phyloP scores from a whole-genome alignment of 2,888 invertebrate genomes.

The Dione vanillae region DNA sequence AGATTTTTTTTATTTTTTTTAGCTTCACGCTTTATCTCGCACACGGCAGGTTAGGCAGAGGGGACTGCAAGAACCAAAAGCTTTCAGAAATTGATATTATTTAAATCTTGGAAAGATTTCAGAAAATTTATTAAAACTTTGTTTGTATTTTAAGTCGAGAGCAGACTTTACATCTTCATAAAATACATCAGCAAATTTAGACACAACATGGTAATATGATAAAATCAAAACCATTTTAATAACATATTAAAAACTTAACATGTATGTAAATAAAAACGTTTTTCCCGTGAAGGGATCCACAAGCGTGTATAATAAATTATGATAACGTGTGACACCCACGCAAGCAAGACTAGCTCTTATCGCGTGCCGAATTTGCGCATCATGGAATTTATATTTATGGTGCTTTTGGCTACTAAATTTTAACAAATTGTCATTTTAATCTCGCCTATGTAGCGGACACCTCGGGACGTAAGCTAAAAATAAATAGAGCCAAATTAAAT shows the following conservation, averaged over 20 bases:
- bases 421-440: constrained; percentile 52
- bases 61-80: too few relatives aligned
- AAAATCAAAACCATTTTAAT: constrained; percentile 19
- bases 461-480: constrained; percentile 42
- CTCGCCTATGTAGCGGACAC: constrained; percentile 43
- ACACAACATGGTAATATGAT: constrained; percentile 3
- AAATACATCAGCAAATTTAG: constrained; percentile 9
- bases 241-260: constrained; percentile 34
- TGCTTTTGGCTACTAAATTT: constrained; percentile 48
- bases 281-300: constrained; percentile 53
- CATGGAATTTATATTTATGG: constrained; percentile 50
- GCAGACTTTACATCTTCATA: not conserved
- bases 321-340: constrained; percentile 58
- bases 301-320: constrained; percentile 61
- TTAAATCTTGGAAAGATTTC: too few relatives aligned
- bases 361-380: constrained; percentile 57
- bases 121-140: too few relatives aligned
- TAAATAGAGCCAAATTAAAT: constrained; percentile 40
- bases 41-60: too few relatives aligned
- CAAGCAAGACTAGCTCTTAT: constrained; percentile 61
- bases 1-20: too few relatives aligned
- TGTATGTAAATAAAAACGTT: constrained; percentile 43
- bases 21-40: not conserved
- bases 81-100: too few relatives aligned
- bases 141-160: too few relatives aligned